Base-by-base conservation (phyloP, 2,888 invertebrate genomes). In the Priocnemis perturbator region DNA sequence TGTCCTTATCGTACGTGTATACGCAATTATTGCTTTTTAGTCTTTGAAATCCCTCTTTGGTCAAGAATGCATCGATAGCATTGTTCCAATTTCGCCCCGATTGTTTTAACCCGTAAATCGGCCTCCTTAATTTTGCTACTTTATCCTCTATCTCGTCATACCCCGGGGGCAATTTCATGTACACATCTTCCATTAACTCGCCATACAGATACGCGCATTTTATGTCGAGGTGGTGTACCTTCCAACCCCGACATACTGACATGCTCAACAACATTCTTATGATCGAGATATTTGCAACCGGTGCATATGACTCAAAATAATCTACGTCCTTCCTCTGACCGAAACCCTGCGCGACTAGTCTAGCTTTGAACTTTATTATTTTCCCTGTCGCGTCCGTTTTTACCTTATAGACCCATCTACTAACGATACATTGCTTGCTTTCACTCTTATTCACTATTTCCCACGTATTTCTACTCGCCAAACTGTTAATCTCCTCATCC, bases 391-490 rank as follows among this genome's bases (percentile, higher is more conserved):
- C 1, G 55, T 73, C 70, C 4, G 62, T 64, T 37, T 73, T 73
- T 11, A 67, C 56, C 21, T 71, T 73, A 3, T 71, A 73, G 0
- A 70, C 59, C 70, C 59, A 73, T 56, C 15, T 71, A 50, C 64
- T 67, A 3, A 59, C 73, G 3, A 73, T 48, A 15, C 58, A 73
- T 21, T 55, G 23, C 30, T 9, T 61, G 11, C 20, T 17, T n/a
- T 58, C 50, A 0, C 20, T 3, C 19, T 23, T 60, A 11, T n/a
- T n/a, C 14, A 67, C 23, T 20, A 67, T 17, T 47, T 73, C 64
- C 67, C 73, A 73, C 7, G 62, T 67, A 19, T 70, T 14, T 50
- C 64, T 64, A 30, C 7, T 5, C 20, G 64, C 17, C 11, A 73
- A 37, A 15, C 59, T 64, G 0, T 23, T 71, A 64, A 0, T 64